phyloP scores from a whole-genome alignment of 2,888 invertebrate genomes.

The Dicyrtoma fusca region DNA sequence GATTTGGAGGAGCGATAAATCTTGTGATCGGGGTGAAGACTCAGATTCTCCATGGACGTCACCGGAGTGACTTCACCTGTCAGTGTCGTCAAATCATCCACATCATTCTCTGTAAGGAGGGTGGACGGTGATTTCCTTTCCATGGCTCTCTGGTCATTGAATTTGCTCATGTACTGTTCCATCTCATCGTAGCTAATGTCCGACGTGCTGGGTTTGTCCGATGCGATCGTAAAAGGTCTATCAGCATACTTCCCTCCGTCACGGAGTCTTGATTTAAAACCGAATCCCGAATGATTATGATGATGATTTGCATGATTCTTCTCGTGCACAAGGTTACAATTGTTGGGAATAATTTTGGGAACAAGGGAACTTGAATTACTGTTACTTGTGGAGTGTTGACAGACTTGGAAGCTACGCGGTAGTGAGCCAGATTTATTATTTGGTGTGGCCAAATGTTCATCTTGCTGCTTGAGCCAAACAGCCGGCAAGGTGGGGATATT shows the following conservation, averaged over 20 bases:
- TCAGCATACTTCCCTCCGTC: conserved; percentile 64
- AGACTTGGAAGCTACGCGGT: conserved; percentile 75
- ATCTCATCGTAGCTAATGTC: conserved; percentile 72
- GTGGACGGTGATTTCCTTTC: conserved; percentile 54
- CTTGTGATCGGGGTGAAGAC: conserved; percentile 77
- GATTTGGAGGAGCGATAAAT: conserved; percentile 69
- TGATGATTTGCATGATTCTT: background rate
- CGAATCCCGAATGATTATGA: conserved; percentile 2
- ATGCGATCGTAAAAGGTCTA: conserved; percentile 72
- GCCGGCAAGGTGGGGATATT: conserved; percentile 66
- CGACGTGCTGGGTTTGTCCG: conserved; percentile 66
- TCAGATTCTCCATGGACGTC: conserved; percentile 63
- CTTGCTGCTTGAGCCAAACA: conserved; percentile 71
- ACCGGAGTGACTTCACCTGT: conserved; percentile 60
- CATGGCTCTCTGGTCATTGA: conserved; percentile 50
- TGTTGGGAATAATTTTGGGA: conserved; percentile 23
- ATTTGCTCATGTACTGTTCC: conserved; percentile 60
- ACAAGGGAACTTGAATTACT: background rate
- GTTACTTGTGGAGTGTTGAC: conserved; percentile 61
- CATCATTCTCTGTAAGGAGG: conserved; percentile 58
- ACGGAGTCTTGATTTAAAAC: conserved; percentile 56
- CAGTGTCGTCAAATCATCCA: conserved; percentile 59
- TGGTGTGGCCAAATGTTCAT: conserved; percentile 69
- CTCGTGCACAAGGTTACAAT: background rate
- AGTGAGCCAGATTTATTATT: conserved; percentile 75